A percentile compares a stretch with the other conserved stretches of the same genome.
Conservation (phyloP, 1,140 invertebrate species). For the Papilio xuthus region DNA sequence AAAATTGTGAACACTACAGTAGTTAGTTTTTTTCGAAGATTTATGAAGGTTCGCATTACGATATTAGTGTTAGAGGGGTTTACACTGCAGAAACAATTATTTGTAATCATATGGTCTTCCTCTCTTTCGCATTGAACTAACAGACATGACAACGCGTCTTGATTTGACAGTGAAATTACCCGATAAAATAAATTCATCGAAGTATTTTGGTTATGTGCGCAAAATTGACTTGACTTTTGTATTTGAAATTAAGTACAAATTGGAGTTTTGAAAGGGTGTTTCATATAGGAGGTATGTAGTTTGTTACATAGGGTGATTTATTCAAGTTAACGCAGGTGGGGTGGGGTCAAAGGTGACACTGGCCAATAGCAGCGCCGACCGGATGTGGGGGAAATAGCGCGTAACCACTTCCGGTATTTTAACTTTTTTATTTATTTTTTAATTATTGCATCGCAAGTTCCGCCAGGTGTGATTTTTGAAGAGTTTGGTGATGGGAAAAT, state of each 20-base stretch:
- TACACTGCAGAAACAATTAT: no score
- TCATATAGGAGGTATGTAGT: neutral
- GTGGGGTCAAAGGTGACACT: slow-evolving; percentile 68
- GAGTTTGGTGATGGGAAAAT: neutral
- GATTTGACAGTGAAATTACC: no score
- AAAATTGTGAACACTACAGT: no score
- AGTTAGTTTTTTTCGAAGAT: no score
- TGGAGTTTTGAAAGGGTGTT: neutral
- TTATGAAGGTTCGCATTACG: no score
- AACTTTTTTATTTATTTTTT: slow-evolving; percentile 46
- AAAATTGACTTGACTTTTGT: neutral
- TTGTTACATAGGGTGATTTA: slow-evolving; percentile 45
- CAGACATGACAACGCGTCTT: no score
- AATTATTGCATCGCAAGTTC: slow-evolving; percentile 56
- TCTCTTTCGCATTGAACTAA: no score
- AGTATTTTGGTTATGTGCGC: no score
- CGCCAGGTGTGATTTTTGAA: slow-evolving; percentile 55
- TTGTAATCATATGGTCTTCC: no score
- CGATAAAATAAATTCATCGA: no score
- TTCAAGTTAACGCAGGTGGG: slow-evolving; percentile 56
- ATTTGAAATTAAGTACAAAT: neutral
- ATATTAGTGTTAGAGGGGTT: no score
- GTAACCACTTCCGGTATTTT: slow-evolving; percentile 60
- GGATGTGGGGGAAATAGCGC: slow-evolving; percentile 50
- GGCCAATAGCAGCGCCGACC: slow-evolving; percentile 60